These are phyloP conservation scores for Gryllus bimaculatus DNA, from an alignment of 1,140 invertebrate species.

Conservation along the genomic window DNA sequence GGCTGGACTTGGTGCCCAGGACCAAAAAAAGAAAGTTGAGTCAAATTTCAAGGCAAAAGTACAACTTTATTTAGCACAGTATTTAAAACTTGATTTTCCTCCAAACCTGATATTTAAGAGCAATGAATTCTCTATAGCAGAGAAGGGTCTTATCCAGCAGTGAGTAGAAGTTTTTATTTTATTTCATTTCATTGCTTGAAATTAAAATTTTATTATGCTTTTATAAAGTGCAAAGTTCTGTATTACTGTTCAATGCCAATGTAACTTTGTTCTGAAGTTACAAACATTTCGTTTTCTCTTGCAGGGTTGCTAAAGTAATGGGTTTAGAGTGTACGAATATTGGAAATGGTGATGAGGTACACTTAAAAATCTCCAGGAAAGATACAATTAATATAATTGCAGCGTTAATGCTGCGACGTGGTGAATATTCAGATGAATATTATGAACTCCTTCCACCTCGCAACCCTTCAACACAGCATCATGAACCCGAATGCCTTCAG, in stretches of 20 bases:
- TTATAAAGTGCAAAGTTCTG: too few species aligned
- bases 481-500: too few species aligned
- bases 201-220: too few species aligned
- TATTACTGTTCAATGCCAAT: background rate
- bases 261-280: background rate
- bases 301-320: background rate
- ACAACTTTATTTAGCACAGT: background rate
- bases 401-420: background rate
- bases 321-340: background rate
- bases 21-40: background rate
- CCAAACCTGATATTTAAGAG: background rate
- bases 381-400: background rate
- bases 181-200: too few species aligned
- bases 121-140: background rate
- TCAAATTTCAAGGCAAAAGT: background rate
- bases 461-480: too few species aligned
- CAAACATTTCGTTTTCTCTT: background rate
- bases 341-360: background rate
- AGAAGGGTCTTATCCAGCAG: background rate
- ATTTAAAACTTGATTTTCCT: background rate
- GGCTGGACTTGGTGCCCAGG: background rate
- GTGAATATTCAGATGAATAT: background rate
- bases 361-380: background rate
- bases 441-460: background rate
- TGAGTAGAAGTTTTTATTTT: background rate